A percentile compares a stretch with the other conserved stretches of the same genome.
These are phyloP conservation scores for Tenthredo livida DNA, from an alignment of 2,888 invertebrate genomes.

Conservation along the genomic window DNA sequence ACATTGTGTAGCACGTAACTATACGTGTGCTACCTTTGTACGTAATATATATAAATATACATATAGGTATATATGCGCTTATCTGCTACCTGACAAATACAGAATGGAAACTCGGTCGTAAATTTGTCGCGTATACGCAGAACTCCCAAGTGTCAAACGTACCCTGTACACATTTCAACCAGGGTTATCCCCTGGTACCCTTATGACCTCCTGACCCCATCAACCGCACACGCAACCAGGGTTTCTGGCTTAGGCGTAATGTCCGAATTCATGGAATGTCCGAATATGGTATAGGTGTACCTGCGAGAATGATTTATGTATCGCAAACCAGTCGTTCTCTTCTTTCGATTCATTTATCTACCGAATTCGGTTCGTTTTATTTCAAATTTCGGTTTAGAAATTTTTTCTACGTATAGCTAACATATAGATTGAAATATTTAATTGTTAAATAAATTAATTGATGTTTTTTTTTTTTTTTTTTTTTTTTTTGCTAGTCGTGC, in stretches of 20 bases:
- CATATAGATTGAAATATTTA: not conserved
- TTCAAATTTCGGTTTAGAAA: not conserved
- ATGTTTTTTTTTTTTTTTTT: too few relatives aligned
- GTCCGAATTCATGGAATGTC: slow-evolving; percentile 15
- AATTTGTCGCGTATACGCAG: slow-evolving; percentile 41
- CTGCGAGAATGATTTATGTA: not conserved
- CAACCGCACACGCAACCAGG: slow-evolving; percentile 39
- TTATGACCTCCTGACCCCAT: slow-evolving; percentile 40
- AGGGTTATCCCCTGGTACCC: slow-evolving; percentile 21
- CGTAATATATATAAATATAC: too few relatives aligned
- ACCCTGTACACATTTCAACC: slow-evolving; percentile 11
- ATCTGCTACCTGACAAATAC: slow-evolving; percentile 35
- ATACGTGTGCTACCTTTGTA: not conserved
- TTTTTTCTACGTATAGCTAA: not conserved
- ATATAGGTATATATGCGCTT: slow-evolving; percentile 1
- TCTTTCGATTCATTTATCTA: not conserved
- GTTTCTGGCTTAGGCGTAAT: not conserved
- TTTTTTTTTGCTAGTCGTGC: too few relatives aligned
- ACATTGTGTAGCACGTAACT: not conserved
- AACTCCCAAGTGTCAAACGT: slow-evolving; percentile 34
- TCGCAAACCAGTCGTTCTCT: not conserved
- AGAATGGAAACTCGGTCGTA: slow-evolving; percentile 36
- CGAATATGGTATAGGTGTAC: not conserved
- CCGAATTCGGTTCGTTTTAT: not conserved
- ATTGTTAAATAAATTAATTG: too few relatives aligned